Evolutionary conservation across 2,113 vertebrate species (phyloP), one percentile per base, ranked within the genome.

Genomic region (Oreochromis spilurus): DNA sequence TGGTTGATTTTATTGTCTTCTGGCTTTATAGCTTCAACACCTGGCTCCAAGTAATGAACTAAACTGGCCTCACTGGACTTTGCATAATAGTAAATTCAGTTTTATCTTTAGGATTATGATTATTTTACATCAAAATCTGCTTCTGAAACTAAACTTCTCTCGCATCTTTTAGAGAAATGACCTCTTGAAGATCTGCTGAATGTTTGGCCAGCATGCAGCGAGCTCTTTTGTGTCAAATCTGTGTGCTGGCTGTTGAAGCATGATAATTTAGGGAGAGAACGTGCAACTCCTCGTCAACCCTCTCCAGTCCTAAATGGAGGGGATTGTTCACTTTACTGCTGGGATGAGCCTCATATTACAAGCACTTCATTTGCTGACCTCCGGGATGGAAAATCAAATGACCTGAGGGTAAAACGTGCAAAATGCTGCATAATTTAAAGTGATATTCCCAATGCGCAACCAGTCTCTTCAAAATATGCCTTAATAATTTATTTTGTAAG

Each of bases 231-330:
- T 92, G 81, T 77, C 29, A 54, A 82, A 84, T 83, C 86, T 84
- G 88, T 91, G 85, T 12, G 58, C 88, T 38, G 88, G 62, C 91
- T 82, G 88, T 58, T 91, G 91, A 86, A 85, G 92, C 93, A 55
- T 93, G 93, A 91, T 82, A 60, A 92, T 95, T 94, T 90, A 85
- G 79, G 57, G 87, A 84, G 92, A 85, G 92, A 94, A 93, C 87
- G 88, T 91, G 92, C 93, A 86, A 84, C 88, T 94, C 72, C 91
- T 91, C 93, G 89, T 91, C 87, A 88, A 58, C 89, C 60, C 87
- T 88, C 81, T 87, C 55, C 84, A 53, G 83, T 77, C 83, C 57
- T 82, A 89, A 94, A 93, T 92, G 81, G 82, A 86, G 88, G 60
- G 72, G 87, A 94, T 88, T 91, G 93, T 93, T 94, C 72, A 55